Conservation (phyloP, 2,797 vertebrate genomes). For the Thalassophryne amazonica region DNA sequence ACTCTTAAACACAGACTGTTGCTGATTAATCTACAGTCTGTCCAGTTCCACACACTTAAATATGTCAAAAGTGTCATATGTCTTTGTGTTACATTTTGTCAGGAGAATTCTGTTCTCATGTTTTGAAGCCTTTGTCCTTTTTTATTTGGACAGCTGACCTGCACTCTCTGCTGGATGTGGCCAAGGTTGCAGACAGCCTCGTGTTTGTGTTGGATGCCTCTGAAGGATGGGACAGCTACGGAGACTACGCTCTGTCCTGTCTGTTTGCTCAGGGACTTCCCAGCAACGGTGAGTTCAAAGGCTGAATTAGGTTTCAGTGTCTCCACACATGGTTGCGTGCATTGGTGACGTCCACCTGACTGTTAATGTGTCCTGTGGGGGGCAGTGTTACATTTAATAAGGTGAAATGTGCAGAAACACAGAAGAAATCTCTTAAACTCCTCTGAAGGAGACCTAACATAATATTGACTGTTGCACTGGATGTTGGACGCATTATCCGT, state of each 20-base stretch:
- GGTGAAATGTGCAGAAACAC: no score
- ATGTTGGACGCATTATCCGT: no score
- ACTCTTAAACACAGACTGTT: no score
- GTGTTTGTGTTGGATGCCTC: conserved; percentile 87
- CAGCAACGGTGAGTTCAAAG: conserved; percentile 82
- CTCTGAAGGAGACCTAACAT: no score
- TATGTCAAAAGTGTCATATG: not conserved
- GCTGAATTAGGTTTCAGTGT: not conserved
- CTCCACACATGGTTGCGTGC: no score
- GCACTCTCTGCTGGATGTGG: conserved; percentile 87
- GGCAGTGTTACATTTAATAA: no score
- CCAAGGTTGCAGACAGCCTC: conserved; percentile 92
- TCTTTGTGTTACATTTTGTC: not conserved
- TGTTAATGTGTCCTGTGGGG: no score
- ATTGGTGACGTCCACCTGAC: no score
- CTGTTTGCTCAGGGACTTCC: conserved; percentile 95
- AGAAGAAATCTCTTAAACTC: no score
- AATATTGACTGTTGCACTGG: no score
- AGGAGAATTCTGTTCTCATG: not conserved
- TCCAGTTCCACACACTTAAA: no score
- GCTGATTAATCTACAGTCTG: no score
- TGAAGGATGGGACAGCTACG: conserved; percentile 90
- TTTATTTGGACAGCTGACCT: conserved; percentile 81
- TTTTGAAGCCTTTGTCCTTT: conserved; percentile 6
- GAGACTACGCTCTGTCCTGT: conserved; percentile 93